Evolutionary conservation across 2,797 vertebrate species (phyloP).

Genomic region (Myripristis jacobus): DNA sequence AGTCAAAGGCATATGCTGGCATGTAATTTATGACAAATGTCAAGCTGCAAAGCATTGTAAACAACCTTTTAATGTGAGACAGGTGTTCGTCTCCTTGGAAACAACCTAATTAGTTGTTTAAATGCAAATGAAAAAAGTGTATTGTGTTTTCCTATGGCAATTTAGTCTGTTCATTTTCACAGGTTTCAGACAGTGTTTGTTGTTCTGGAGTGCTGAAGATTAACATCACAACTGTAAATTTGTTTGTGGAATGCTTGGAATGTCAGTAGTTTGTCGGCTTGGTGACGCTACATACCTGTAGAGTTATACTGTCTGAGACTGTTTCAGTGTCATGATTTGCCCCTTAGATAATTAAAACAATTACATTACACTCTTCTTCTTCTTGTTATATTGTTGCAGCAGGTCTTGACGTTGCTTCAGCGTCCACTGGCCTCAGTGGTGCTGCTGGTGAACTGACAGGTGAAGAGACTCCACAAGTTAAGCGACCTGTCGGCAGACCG

Average conservation of each 20-base stretch:
- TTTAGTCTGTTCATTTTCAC: too few relatives aligned
- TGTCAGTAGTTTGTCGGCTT: too few relatives aligned
- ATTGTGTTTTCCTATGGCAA: neutral
- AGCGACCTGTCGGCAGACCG: constrained; percentile 74
- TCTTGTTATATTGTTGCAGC: constrained; percentile 71
- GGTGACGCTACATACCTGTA: too few relatives aligned
- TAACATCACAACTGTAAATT: neutral
- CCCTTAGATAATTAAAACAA: neutral
- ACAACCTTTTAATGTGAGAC: neutral
- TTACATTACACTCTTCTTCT: too few relatives aligned
- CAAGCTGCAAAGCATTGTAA: neutral
- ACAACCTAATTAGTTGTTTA: neutral
- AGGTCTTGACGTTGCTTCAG: constrained; percentile 86
- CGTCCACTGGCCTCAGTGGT: constrained; percentile 81
- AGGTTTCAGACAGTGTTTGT: too few relatives aligned
- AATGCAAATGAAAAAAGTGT: neutral
- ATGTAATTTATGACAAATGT: neutral
- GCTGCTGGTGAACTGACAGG: constrained; percentile 84
- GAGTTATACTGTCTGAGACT: neutral
- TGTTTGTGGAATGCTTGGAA: neutral
- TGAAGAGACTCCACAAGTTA: constrained; percentile 76
- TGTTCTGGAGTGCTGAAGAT: neutral
- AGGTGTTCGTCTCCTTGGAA: neutral
- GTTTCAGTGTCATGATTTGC: neutral
- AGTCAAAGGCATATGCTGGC: too few relatives aligned